Base-by-base conservation (phyloP, 2,797 vertebrate species). In the Prunella strophiata region DNA sequence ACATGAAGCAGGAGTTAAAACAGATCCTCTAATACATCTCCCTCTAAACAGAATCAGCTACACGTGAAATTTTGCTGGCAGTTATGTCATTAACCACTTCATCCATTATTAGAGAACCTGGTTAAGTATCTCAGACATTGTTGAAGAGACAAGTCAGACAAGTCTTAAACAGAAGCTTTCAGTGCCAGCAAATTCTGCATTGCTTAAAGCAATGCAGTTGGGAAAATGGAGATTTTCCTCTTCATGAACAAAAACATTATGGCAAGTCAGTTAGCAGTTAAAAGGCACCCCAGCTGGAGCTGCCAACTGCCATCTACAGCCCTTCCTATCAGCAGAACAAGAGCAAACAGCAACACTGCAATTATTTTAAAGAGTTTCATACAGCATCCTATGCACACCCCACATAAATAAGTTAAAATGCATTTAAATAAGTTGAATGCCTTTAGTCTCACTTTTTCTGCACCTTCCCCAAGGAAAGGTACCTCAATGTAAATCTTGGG, bases 241-340 rank as follows among this genome's bases (percentile, higher is more conserved):
- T 42, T 23, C 42, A 16, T 5, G 4, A 72, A 86, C 11, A 84
- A 43, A 75, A 52, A 8, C 0, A 0, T 26, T 32, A 26, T 0
- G 4, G 81, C 47, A 54, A 83, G 29, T 27, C 57, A 85, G 52
- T 15, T 27, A 21, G 48, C 38, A 86, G 27, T n/a, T 48, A 54
- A 2, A 16, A 85, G 30, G 43, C 9, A 30, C 29, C 22, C 48
- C 34, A 62, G 36, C n/a, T 87, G 32, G 26, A 85, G 59, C 32
- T 73, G 67, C 45, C 54, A 77, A 88, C 12, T 1, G 4, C 62
- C 62, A 85, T 7, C 58, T 57, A 68, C 59, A 76, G 32, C 38
- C 32, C 54, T 20, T 59, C 19, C 43, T 5, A 38, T 19, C 57
- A 74, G 25, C 22, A 85, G 10, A 20, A 47, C 19, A 74, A 59